Evolutionary conservation across 2,888 invertebrate genomes (phyloP).

Genomic region (Chrysotoxum bicinctum): DNA sequence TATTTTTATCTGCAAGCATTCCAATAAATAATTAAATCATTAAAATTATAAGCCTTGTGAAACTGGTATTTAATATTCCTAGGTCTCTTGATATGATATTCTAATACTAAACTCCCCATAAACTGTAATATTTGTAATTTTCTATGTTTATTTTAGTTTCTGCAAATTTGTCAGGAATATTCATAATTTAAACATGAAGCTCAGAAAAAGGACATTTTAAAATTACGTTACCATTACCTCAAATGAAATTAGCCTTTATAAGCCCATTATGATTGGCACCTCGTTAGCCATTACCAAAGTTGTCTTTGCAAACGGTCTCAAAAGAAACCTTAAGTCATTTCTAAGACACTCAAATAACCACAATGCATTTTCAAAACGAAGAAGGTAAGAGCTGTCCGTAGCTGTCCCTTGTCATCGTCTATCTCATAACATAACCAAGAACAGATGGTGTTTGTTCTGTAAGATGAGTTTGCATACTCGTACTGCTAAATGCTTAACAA

Average conservation of each 20-base stretch:
- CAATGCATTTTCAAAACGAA: not conserved
- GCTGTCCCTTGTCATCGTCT: not conserved
- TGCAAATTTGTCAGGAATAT: no score
- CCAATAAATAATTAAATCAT: no score
- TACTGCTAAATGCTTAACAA: slow-evolving; percentile 1
- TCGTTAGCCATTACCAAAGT: no score
- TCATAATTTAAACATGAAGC: no score
- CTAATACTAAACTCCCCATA: no score
- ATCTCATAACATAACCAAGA: not conserved
- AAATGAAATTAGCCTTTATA: not conserved
- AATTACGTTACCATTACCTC: not conserved
- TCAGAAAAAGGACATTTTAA: not conserved
- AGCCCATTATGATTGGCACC: not conserved
- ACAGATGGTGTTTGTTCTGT: not conserved
- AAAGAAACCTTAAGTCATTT: not conserved
- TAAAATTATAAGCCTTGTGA: no score
- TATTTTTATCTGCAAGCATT: no score
- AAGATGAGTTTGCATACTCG: not conserved
- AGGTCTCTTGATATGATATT: no score
- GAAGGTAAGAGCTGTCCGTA: no score
- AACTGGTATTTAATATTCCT: no score
- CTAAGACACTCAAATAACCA: not conserved
- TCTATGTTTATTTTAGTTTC: no score
- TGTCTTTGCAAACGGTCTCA: not conserved
- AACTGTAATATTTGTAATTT: no score